Evolutionary conservation across 2,888 invertebrate species (phyloP).

Genomic region (Anodontia alba): DNA sequence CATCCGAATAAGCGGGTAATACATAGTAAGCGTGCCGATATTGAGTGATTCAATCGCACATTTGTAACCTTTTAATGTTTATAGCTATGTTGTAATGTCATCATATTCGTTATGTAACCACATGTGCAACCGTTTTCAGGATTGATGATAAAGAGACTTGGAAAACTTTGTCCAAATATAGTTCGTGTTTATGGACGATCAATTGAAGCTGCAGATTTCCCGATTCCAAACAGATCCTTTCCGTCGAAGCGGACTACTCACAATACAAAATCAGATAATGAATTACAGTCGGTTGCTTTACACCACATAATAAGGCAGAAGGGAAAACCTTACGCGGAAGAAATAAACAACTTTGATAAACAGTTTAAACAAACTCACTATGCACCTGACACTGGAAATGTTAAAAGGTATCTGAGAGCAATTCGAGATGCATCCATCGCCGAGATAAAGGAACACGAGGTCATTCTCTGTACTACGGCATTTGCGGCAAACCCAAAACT

Average conservation of each 20-base stretch:
- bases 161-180: neutral
- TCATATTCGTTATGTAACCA: no score
- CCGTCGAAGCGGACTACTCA: neutral
- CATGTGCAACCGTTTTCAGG: neutral
- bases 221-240: no score
- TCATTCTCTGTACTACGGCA: conserved; percentile 73
- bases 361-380: conserved; percentile 36
- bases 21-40: no score
- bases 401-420: conserved; percentile 55
- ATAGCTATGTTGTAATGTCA: no score
- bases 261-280: no score
- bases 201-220: conserved; percentile 6
- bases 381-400: conserved; percentile 27
- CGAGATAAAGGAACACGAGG: conserved; percentile 62
- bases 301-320: no score
- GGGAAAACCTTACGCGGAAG: no score
- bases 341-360: conserved; percentile 35
- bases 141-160: neutral
- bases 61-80: no score
- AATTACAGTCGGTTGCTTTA: no score
- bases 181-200: neutral
- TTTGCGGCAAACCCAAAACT: conserved; percentile 62
- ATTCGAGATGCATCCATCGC: no score
- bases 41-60: no score
- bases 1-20: no score